Percentiles rank a stretch among this genome's conserved stretches.
Conservation (phyloP, 2,888 invertebrate genomes). For the Chaetogeoica ovagalla region DNA sequence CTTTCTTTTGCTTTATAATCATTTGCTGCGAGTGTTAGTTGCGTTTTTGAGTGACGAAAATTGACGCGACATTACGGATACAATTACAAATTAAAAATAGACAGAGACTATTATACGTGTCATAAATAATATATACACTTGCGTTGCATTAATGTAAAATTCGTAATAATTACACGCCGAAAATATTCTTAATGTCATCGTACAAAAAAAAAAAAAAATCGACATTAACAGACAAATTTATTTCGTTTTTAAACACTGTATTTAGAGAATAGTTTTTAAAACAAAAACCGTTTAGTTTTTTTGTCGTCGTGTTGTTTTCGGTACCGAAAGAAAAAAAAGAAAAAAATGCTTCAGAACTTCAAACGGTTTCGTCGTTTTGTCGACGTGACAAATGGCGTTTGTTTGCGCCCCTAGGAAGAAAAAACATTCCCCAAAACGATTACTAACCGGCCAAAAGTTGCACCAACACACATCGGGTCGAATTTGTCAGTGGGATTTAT, state of each 20-base stretch:
- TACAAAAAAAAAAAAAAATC: not conserved
- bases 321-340: not conserved
- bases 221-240: not conserved
- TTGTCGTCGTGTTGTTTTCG: conserved; percentile 29
- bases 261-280: conserved; percentile 31
- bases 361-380: conserved; percentile 50
- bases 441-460: conserved; percentile 52
- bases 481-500: conserved; percentile 51
- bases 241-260: conserved; percentile 2
- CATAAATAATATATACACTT: too few relatives aligned
- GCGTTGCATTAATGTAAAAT: too few relatives aligned
- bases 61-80: too few relatives aligned
- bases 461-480: conserved; percentile 34
- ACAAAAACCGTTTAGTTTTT: conserved; percentile 34
- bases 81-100: too few relatives aligned
- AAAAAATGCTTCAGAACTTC: conserved; percentile 33
- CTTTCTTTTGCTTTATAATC: too few relatives aligned
- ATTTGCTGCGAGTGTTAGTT: too few relatives aligned
- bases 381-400: conserved; percentile 51
- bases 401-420: conserved; percentile 42
- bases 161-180: too few relatives aligned
- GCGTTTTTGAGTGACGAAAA: too few relatives aligned
- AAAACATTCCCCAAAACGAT: conserved; percentile 42
- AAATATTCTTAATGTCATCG: too few relatives aligned
- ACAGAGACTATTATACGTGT: too few relatives aligned